A percentile compares a stretch with the other conserved stretches of the same genome.
phyloP scores from a whole-genome alignment of 2,113 vertebrate species.

The Parotia lawesii region DNA sequence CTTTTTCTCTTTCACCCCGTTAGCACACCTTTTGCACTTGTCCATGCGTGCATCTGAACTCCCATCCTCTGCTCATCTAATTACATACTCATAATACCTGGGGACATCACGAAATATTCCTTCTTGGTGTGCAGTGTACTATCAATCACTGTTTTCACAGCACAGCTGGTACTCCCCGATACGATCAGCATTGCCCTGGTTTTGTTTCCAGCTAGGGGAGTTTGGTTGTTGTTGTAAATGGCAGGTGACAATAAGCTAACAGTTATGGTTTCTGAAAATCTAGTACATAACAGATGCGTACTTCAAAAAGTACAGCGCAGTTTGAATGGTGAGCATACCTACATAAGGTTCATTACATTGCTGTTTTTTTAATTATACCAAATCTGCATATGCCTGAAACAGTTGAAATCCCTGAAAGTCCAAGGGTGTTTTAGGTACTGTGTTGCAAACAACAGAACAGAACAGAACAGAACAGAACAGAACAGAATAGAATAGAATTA shows the following conservation, averaged over 20 bases:
- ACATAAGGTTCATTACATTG: neutral
- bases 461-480: neutral
- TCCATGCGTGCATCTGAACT: rapidly evolving
- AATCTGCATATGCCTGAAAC: neutral
- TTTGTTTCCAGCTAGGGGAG: neutral
- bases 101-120: neutral
- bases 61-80: neutral
- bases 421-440: neutral
- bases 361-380: neutral
- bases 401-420: neutral
- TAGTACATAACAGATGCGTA: neutral
- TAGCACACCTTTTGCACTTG: neutral
- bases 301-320: neutral
- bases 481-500: neutral
- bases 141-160: neutral
- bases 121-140: neutral
- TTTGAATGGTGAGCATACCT: neutral
- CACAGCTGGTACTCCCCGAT: neutral
- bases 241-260: neutral
- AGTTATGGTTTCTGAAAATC: neutral
- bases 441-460: neutral
- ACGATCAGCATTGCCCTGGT: neutral
- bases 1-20: neutral
- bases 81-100: neutral
- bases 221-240: neutral